Evolutionary conservation across 2,113 vertebrate genomes (phyloP).

Genomic region (Chamaea fasciata): DNA sequence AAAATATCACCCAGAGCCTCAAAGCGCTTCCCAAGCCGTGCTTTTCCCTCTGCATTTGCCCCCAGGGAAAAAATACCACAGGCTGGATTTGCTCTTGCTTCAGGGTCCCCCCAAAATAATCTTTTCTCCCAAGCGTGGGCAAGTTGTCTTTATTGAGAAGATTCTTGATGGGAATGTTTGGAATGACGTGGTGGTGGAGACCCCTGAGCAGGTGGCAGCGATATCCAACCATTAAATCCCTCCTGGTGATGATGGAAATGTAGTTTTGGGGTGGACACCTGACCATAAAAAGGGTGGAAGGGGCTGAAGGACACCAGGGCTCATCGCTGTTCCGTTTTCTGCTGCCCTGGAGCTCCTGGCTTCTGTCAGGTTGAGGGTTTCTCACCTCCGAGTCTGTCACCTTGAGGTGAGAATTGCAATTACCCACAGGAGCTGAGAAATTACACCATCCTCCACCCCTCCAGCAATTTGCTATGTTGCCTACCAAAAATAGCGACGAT

Average conservation of each 20-base stretch:
- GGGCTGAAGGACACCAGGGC: not conserved
- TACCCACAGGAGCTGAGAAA: not conserved
- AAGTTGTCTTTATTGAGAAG: not conserved
- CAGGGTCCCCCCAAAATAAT: not conserved
- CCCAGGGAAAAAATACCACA: fast-evolving
- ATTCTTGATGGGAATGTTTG: not conserved
- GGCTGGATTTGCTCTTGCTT: not conserved
- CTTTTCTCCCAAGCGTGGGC: not conserved
- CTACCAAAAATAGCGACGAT: not conserved
- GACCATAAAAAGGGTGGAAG: not conserved
- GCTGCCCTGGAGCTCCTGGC: not conserved
- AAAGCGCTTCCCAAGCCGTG: fast-evolving
- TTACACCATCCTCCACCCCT: not conserved
- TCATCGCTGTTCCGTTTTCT: not conserved
- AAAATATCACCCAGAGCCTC: not conserved
- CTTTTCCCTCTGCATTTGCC: not conserved
- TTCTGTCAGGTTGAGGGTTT: not conserved
- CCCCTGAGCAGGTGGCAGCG: fast-evolving
- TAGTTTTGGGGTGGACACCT: not conserved
- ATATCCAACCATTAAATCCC: not conserved
- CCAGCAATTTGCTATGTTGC: not conserved
- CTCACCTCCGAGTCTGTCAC: not conserved
- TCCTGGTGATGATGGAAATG: not conserved
- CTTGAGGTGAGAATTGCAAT: not conserved
- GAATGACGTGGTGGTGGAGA: not conserved